Evolutionary conservation across 2,797 vertebrate genomes (phyloP).

Genomic region (Cyprinella venusta): DNA sequence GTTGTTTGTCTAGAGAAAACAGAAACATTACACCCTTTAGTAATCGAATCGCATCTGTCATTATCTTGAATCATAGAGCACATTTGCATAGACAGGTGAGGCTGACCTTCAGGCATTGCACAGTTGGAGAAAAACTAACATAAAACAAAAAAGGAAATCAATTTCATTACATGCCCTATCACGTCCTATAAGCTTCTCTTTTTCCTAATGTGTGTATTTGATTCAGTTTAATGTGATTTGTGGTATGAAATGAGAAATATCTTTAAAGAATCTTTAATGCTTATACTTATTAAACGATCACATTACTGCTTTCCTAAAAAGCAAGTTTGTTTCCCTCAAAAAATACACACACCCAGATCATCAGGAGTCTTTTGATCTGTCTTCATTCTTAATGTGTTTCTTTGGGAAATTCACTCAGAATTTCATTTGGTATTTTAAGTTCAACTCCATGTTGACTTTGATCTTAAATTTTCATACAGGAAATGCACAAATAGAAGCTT

Average conservation of each 20-base stretch:
- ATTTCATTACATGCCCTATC: slow-evolving; percentile 16
- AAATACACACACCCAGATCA: slow-evolving; percentile 2
- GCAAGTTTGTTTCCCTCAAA: not conserved
- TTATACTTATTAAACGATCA: not conserved
- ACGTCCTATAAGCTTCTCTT: not conserved
- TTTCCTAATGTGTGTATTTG: not conserved
- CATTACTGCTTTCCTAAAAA: not conserved
- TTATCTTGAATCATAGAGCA: slow-evolving; percentile 20
- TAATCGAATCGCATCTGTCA: slow-evolving; percentile 25
- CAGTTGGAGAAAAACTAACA: slow-evolving; percentile 22
- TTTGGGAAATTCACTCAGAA: slow-evolving; percentile 18
- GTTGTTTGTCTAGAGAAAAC: slow-evolving; percentile 28
- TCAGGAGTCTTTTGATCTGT: slow-evolving; percentile 22
- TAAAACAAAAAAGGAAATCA: slow-evolving; percentile 10
- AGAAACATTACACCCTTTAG: slow-evolving; percentile 19
- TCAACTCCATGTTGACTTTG: slow-evolving; percentile 43
- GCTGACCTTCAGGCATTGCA: slow-evolving; percentile 32
- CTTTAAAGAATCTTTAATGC: not conserved
- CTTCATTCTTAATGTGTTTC: slow-evolving; percentile 15
- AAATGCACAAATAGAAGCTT: slow-evolving; percentile 32
- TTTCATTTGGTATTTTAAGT: slow-evolving; percentile 12
- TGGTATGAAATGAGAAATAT: not conserved
- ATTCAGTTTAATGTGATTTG: not conserved
- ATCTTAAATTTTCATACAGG: slow-evolving; percentile 38
- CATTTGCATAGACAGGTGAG: slow-evolving; percentile 45